Evolutionary conservation across 2,113 vertebrate genomes (phyloP), one percentile per base, ranked within the genome.

Genomic region (Daboia siamensis): DNA sequence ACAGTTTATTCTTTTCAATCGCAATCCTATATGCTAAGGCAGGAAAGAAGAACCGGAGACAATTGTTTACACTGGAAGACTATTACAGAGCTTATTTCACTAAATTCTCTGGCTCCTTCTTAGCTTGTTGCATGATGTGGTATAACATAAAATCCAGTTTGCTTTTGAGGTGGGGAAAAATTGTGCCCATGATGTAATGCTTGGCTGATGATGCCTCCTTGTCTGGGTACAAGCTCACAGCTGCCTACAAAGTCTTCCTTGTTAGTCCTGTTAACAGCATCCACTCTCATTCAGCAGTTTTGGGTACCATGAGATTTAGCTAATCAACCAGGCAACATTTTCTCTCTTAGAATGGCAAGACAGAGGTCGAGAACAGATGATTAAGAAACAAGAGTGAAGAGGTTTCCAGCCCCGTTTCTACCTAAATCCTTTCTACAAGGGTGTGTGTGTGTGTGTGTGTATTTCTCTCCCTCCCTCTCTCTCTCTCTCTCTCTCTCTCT

Each of bases 41-140:
- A 95, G 88, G 86, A 91, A 90, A 92, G 93, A 93, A 96, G 85
- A 93, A 46, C 88, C 88, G 23, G 59, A 94, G 85, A 93, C 91
- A 95, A 56, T 24, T 17, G 94, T 94, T 95, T 61, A 12, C 89
- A 94, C 94, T 46, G 4, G 54, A 93, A 90, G 90, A 92, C 87
- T 23, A 56, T n/a, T 39, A 57, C 92, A 89, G 46, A 91, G 90
- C 84, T 46, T 90, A 88, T 90, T 93, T 69, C 51, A 17, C 94
- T 94, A 95, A 33, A 15, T 86, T 92, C 91, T 46, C 21, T 57
- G 46, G 93, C 39, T 94, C 15, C 39, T 94, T 91, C 94, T 92
- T 89, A 55, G 56, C 91, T 87, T 23, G 86, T 95, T 94, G 29
- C 90, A 92, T 90, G 61, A 33, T 48, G 55, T 92, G 17, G 17